Conservation (phyloP, 2,113 vertebrate genomes). For the Himantopus leucocephalus region DNA sequence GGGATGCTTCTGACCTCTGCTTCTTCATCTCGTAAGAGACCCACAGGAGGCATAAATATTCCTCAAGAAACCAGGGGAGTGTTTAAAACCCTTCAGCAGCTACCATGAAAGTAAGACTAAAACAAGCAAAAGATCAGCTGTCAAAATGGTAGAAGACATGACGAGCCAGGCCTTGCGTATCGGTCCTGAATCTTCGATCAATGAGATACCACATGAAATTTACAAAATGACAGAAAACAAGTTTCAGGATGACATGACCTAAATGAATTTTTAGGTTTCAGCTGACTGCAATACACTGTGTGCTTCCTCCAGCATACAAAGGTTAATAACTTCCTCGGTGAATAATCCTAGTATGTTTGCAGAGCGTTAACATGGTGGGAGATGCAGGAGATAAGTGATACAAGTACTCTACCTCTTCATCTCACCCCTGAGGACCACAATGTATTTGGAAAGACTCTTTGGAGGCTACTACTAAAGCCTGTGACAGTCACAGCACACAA, state of each 20-base stretch:
- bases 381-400: not conserved
- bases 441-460: not conserved
- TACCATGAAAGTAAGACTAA: slow-evolving; percentile 57
- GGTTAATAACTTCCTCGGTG: not conserved
- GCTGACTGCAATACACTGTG: not conserved
- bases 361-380: not conserved
- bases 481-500: not conserved
- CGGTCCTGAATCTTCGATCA: not conserved
- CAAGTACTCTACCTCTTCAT: not conserved
- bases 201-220: not conserved
- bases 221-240: not conserved
- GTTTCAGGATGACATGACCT: not conserved
- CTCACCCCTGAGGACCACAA: not conserved
- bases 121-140: slow-evolving; percentile 57
- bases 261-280: not conserved
- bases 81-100: slow-evolving; percentile 61
- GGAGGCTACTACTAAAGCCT: not conserved
- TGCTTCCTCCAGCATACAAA: not conserved
- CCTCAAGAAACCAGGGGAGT: slow-evolving; percentile 25
- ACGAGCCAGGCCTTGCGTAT: not conserved
- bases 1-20: slow-evolving; percentile 23
- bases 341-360: not conserved
- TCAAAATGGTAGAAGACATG: not conserved
- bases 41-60: slow-evolving; percentile 65
- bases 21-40: slow-evolving; percentile 15